phyloP scores from a whole-genome alignment of 53 echinoderm and acorn worm species.

The Paracentrotus lividus region DNA sequence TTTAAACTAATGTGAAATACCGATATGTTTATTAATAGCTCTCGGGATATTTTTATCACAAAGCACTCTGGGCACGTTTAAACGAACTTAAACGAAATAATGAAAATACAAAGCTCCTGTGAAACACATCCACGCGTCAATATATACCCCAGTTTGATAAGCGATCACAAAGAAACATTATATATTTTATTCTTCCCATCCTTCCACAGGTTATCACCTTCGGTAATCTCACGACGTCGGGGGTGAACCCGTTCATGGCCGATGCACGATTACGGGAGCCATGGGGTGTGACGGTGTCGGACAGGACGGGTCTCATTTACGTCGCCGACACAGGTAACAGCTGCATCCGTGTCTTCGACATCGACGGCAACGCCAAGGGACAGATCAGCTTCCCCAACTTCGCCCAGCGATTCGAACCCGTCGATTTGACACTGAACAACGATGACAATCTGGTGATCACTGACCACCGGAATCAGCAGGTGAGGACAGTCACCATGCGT shows the following conservation, averaged over 20 bases:
- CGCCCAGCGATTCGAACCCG: slow-evolving; percentile 89
- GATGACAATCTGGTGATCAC: slow-evolving; percentile 86
- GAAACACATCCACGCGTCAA: too few species aligned
- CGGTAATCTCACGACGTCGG: slow-evolving; percentile 78
- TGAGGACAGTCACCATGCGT: neutral
- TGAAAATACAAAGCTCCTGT: too few species aligned
- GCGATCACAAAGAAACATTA: too few species aligned
- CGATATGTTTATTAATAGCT: too few species aligned
- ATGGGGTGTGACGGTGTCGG: slow-evolving; percentile 96
- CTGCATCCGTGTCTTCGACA: slow-evolving; percentile 90
- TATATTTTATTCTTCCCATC: too few species aligned
- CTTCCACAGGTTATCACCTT: slow-evolving; percentile 87
- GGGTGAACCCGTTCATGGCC: slow-evolving; percentile 70
- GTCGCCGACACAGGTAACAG: slow-evolving; percentile 98
- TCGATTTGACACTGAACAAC: slow-evolving; percentile 86
- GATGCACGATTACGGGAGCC: slow-evolving; percentile 89
- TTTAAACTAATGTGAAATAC: too few species aligned
- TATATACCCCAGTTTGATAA: too few species aligned
- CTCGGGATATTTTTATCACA: too few species aligned
- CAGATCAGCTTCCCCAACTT: slow-evolving; percentile 90
- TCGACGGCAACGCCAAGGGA: slow-evolving; percentile 88
- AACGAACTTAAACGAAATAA: too few species aligned
- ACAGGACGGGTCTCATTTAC: slow-evolving; percentile 81
- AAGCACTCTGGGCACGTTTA: too few species aligned
- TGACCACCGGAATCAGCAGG: slow-evolving; percentile 90